A percentile compares a stretch with the other conserved stretches of the same genome.
Evolutionary conservation across 2,888 invertebrate species (phyloP).

Genomic region (Trichogramma dendrolimi): DNA sequence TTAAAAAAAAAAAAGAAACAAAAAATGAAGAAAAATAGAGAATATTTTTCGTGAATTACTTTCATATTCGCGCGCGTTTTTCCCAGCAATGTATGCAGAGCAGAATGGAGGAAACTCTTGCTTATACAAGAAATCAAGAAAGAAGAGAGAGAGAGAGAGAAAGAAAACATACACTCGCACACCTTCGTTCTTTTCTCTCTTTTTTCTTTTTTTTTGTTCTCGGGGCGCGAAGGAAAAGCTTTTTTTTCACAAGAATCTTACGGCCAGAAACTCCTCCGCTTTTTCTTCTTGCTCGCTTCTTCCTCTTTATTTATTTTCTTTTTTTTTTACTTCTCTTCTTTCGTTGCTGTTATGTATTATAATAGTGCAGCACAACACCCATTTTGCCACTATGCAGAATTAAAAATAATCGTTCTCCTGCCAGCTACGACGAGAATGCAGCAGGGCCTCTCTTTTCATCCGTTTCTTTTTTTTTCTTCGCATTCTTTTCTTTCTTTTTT

Average conservation of each 20-base stretch:
- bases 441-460: neutral
- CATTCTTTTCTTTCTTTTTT: neutral
- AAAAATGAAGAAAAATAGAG: neutral
- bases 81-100: too few relatives aligned
- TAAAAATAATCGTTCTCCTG: conserved; percentile 41
- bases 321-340: conserved; percentile 3
- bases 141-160: too few relatives aligned
- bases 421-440: neutral
- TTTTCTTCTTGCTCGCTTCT: neutral
- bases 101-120: too few relatives aligned
- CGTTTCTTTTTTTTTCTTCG: neutral
- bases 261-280: too few relatives aligned
- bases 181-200: too few relatives aligned
- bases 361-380: conserved; percentile 16
- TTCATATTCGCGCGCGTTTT: neutral
- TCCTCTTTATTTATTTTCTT: neutral
- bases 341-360: conserved; percentile 13
- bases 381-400: conserved; percentile 31
- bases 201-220: neutral
- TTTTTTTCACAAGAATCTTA: too few relatives aligned
- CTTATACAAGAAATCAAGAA: too few relatives aligned
- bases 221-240: neutral
- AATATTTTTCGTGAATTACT: conserved; percentile 4
- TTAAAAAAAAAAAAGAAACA: neutral
- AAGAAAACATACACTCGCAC: too few relatives aligned